Conservation (phyloP, 2,888 invertebrate species). For the Matsumyia berberina region DNA sequence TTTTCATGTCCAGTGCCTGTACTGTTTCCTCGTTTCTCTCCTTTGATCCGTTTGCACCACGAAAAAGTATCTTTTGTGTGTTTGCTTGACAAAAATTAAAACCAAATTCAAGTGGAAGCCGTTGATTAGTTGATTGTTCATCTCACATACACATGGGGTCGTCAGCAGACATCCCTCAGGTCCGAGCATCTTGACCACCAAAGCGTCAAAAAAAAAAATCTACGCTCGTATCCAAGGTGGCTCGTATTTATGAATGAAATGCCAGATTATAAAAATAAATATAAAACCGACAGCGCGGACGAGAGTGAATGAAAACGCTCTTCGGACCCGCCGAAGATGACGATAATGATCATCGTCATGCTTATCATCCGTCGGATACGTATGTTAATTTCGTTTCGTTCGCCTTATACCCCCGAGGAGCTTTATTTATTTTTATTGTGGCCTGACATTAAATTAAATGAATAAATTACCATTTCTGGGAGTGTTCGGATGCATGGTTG, state of each 20-base stretch:
- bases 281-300: background rate
- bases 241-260: slow-evolving; percentile 61
- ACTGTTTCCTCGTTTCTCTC: too few relatives aligned
- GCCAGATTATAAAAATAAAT: slow-evolving; percentile 31
- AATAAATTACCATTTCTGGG: slow-evolving; percentile 63
- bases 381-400: slow-evolving; percentile 53
- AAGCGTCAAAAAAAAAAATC: slow-evolving; percentile 8
- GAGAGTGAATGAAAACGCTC: slow-evolving; percentile 50
- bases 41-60: background rate
- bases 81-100: background rate
- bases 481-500: slow-evolving; percentile 37
- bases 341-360: slow-evolving; percentile 47
- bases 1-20: too few relatives aligned
- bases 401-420: slow-evolving; percentile 22
- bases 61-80: background rate
- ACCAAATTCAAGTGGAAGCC: slow-evolving; percentile 11
- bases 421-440: slow-evolving; percentile 60
- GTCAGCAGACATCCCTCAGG: background rate
- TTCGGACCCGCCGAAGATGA: slow-evolving; percentile 18
- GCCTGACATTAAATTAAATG: slow-evolving; percentile 61
- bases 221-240: too few relatives aligned
- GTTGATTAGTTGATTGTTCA: background rate
- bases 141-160: too few relatives aligned
- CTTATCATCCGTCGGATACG: slow-evolving; percentile 21
- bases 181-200: background rate